Conservation (phyloP, 1,140 invertebrate species). For the Paracyclopina nana region DNA sequence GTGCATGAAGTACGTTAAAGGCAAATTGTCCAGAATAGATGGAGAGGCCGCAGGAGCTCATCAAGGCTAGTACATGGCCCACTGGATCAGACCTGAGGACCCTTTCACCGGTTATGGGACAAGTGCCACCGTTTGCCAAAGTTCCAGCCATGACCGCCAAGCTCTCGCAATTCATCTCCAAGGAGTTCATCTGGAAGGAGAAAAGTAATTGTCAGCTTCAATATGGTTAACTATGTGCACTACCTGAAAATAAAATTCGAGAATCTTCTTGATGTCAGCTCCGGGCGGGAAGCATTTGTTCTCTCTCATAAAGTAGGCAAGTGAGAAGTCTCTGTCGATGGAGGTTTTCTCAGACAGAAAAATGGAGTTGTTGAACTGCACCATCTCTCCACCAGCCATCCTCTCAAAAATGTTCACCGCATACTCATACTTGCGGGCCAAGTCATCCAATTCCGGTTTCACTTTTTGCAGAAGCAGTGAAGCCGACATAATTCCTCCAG, state of each 20-base stretch:
- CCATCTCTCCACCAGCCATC: constrained; percentile 65
- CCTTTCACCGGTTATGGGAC: constrained; percentile 83
- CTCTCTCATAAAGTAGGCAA: constrained; percentile 92
- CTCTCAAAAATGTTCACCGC: no score
- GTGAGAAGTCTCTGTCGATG: constrained; percentile 83
- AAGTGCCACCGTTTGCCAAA: constrained; percentile 92
- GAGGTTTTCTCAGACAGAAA: constrained; percentile 76
- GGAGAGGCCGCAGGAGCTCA: constrained; percentile 44
- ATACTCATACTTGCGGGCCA: constrained; percentile 71
- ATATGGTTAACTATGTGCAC: constrained; percentile 17
- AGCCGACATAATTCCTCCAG: constrained; percentile 83
- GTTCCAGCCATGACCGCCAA: constrained; percentile 84
- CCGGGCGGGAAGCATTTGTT: constrained; percentile 80
- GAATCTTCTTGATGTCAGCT: constrained; percentile 64
- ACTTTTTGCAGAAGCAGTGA: constrained; percentile 43
- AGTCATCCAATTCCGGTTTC: constrained; percentile 60
- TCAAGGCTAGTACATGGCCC: constrained; percentile 28
- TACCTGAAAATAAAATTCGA: constrained; percentile 94
- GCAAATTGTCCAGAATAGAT: constrained; percentile 27
- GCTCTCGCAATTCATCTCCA: constrained; percentile 83
- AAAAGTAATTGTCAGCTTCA: constrained; percentile 21
- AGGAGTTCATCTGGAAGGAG: constrained; percentile 63
- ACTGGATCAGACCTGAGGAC: constrained; percentile 65
- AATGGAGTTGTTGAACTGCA: constrained; percentile 92
- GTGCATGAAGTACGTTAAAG: constrained; percentile 28